phyloP scores from a whole-genome alignment of 2,113 vertebrate species.

The Tricholaema leucomelas region DNA sequence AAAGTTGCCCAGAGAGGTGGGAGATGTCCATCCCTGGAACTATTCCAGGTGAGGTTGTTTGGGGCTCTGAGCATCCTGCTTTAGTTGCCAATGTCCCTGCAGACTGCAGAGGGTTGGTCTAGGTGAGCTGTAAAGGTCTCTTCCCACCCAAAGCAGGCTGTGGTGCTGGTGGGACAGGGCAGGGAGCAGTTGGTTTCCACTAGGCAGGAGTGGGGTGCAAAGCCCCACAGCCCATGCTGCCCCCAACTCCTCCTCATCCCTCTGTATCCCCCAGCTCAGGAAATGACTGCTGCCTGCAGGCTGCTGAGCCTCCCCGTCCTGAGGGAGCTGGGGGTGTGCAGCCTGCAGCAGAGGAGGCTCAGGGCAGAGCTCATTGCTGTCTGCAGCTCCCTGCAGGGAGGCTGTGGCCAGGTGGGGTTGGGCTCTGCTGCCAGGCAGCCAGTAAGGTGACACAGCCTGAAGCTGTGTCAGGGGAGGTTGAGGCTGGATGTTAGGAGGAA shows the following conservation, averaged over 20 bases:
- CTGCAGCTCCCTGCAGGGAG: too few species aligned
- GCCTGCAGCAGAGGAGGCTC: too few species aligned
- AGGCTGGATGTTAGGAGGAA: too few species aligned
- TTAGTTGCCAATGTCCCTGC: background rate
- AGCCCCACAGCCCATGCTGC: rapidly evolving
- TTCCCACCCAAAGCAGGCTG: background rate
- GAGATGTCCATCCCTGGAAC: too few species aligned
- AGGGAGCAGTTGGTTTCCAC: background rate
- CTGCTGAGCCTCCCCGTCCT: rapidly evolving
- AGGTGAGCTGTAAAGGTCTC: background rate
- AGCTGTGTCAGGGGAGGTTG: too few species aligned
- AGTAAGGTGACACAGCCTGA: too few species aligned
- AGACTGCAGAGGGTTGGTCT: background rate
- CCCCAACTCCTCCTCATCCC: background rate
- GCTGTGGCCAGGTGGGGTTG: too few species aligned
- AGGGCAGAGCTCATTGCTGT: too few species aligned
- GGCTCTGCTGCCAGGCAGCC: too few species aligned
- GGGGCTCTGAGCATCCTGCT: background rate
- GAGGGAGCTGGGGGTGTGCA: too few species aligned
- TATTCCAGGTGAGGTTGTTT: too few species aligned
- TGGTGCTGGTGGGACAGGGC: background rate
- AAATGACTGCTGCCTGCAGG: background rate
- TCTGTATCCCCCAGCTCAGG: background rate
- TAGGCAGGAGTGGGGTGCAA: background rate
- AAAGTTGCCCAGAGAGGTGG: too few species aligned